Conservation (phyloP, 30 jellyfish, hydroid and myxozoan species). For the Aurelia coerulea region DNA sequence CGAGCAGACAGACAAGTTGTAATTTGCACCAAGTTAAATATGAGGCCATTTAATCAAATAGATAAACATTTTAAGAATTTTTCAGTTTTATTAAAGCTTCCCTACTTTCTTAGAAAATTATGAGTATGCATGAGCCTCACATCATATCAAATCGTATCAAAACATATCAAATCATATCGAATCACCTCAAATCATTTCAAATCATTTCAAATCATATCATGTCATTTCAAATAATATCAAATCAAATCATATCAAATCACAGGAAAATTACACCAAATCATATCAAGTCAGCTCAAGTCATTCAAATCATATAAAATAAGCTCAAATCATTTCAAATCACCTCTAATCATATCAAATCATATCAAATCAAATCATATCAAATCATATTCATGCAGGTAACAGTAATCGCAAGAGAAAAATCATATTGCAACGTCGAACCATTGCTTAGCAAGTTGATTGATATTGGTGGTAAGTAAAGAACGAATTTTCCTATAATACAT, state of each 20-base stretch:
- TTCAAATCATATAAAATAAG: too few species aligned
- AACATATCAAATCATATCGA: background rate
- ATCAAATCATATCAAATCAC: background rate
- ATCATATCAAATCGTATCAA: too few species aligned
- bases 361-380: background rate
- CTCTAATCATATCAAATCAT: background rate
- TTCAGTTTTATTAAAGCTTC: too few species aligned
- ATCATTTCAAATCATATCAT: background rate
- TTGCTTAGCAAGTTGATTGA: constrained; percentile 1
- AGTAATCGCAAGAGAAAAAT: constrained; percentile 43
- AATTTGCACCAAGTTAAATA: too few species aligned
- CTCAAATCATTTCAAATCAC: background rate
- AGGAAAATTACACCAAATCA: too few species aligned
- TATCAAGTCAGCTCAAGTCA: too few species aligned
- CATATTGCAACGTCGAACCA: constrained; percentile 24
- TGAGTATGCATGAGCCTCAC: too few species aligned
- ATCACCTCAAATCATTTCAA: background rate
- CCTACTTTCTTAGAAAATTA: too few species aligned
- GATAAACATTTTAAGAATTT: too few species aligned
- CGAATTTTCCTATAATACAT: background rate
- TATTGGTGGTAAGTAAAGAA: constrained; percentile 8
- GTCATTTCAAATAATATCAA: background rate
- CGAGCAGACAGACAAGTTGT: too few species aligned
- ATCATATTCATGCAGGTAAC: background rate
- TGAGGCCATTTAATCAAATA: too few species aligned